Conservation (phyloP, 2,113 vertebrate species). For the Podiceps cristatus region DNA sequence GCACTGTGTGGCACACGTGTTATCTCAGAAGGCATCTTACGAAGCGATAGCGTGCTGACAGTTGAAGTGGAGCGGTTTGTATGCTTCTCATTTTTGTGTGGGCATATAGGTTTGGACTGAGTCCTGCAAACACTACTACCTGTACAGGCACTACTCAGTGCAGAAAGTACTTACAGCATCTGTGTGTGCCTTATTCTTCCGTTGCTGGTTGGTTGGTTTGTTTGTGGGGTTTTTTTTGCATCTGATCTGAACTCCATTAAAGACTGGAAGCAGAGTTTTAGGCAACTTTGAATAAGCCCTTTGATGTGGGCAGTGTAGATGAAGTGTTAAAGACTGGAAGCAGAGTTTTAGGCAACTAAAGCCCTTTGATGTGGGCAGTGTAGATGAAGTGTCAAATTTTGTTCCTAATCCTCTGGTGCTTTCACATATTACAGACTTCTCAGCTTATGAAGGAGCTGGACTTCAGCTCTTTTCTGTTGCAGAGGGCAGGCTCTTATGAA, state of each 20-base stretch:
- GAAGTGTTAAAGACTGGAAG: neutral
- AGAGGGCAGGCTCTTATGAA: neutral
- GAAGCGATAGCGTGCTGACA: neutral
- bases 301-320: neutral
- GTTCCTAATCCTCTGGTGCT: neutral
- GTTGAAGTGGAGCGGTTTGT: neutral
- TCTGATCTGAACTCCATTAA: neutral
- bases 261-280: neutral
- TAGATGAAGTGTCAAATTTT: neutral
- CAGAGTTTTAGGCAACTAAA: neutral
- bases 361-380: neutral
- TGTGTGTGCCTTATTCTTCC: neutral
- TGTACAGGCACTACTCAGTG: neutral
- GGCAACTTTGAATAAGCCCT: neutral
- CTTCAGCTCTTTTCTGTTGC: neutral
- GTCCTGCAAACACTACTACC: neutral
- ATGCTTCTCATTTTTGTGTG: rapidly evolving
- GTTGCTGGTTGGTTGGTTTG: neutral
- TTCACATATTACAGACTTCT: neutral
- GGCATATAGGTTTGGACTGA: neutral
- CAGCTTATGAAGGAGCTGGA: neutral
- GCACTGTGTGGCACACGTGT: neutral
- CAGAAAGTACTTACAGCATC: neutral
- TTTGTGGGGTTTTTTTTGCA: neutral
- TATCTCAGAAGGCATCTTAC: neutral